Evolutionary conservation across 2,797 vertebrate genomes (phyloP).

Genomic region (Chromis chromis): DNA sequence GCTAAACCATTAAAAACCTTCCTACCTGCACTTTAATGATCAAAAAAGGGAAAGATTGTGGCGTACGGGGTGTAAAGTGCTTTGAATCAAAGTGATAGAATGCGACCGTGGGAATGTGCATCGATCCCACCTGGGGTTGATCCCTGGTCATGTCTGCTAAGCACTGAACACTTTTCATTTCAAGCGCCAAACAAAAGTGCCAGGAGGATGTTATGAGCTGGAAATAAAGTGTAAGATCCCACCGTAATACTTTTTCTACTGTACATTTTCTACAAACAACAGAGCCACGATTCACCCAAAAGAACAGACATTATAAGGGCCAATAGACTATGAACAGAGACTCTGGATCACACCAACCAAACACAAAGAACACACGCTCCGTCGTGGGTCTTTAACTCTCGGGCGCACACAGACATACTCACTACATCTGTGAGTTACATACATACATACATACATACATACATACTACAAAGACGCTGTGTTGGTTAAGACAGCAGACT

Average conservation of each 20-base stretch:
- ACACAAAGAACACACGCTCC: constrained; percentile 46
- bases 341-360: constrained; percentile 39
- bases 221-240: constrained; percentile 41
- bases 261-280: constrained; percentile 50
- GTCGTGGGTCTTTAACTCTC: constrained; percentile 26
- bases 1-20: constrained; percentile 19
- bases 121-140: constrained; percentile 41
- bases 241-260: constrained; percentile 32
- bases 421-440: constrained; percentile 35
- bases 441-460: constrained; percentile 44
- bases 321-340: constrained; percentile 29
- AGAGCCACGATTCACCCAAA: constrained; percentile 35
- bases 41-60: constrained; percentile 29
- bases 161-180: constrained; percentile 23
- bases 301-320: constrained; percentile 27
- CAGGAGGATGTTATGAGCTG: constrained; percentile 28
- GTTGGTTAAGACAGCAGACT: constrained; percentile 73
- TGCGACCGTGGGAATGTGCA: constrained; percentile 67
- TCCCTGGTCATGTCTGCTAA: constrained; percentile 47
- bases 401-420: constrained; percentile 48
- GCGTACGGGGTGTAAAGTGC: constrained; percentile 74
- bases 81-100: constrained; percentile 67
- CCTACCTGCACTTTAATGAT: constrained; percentile 15
- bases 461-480: constrained; percentile 66
- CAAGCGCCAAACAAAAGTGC: constrained; percentile 30